Conservation (phyloP, 2,888 invertebrate species). For the Apodemia duryi region DNA sequence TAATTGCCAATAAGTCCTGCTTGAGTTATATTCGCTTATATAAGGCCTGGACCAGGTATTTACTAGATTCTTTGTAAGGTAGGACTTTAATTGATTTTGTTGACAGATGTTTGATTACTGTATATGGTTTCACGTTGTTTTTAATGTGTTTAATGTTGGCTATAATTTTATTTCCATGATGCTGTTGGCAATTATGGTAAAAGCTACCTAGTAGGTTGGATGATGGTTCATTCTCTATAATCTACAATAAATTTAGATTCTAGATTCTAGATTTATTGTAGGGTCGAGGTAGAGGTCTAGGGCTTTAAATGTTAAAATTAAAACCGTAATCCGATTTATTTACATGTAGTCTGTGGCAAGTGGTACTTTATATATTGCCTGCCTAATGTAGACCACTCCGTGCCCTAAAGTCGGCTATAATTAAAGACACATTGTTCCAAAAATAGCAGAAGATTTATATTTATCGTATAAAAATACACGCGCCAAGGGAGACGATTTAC, state of each 20-base stretch:
- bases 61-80: neutral
- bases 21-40: slow-evolving; percentile 15
- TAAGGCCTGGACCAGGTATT: slow-evolving; percentile 1
- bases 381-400: neutral
- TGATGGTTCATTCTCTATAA: too few species aligned
- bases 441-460: slow-evolving; percentile 12
- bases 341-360: neutral
- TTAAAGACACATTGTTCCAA: neutral
- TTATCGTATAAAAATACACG: slow-evolving; percentile 1
- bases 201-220: too few species aligned
- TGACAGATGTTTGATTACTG: slow-evolving; percentile 3
- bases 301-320: neutral
- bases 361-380: neutral
- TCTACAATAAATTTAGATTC: neutral
- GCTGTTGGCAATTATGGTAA: too few species aligned
- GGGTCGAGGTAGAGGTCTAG: too few species aligned
- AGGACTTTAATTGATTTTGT: slow-evolving; percentile 5
- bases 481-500: slow-evolving; percentile 2
- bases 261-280: neutral
- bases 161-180: too few species aligned
- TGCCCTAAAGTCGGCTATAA: neutral
- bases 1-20: slow-evolving; percentile 29
- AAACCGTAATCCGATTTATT: neutral
- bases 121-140: too few species aligned
- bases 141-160: too few species aligned